phyloP scores from a whole-genome alignment of 1,140 invertebrate species.

The Drosophila triauraria region DNA sequence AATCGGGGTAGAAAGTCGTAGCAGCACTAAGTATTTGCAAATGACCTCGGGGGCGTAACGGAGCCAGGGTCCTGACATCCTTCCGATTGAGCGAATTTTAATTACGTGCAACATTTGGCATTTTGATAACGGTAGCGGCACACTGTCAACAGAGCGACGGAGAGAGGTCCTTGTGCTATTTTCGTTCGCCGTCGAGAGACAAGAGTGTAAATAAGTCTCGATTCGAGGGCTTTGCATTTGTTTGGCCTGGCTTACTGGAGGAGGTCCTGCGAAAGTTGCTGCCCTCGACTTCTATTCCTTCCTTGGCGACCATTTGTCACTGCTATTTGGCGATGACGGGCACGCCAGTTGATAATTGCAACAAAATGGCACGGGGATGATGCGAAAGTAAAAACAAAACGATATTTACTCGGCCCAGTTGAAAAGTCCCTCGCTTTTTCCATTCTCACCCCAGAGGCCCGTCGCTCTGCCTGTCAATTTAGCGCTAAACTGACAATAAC shows the following conservation, averaged over 20 bases:
- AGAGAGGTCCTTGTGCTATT: slow-evolving; percentile 49
- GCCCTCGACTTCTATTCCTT: slow-evolving; percentile 4
- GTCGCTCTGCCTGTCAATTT: slow-evolving; percentile 69
- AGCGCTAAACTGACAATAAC: slow-evolving; percentile 75
- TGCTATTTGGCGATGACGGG: slow-evolving; percentile 49
- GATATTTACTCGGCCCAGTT: slow-evolving; percentile 55
- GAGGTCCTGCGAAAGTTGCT: slow-evolving; percentile 23
- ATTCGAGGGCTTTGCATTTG: slow-evolving; percentile 43
- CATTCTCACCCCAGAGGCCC: neutral
- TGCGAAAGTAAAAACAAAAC: slow-evolving; percentile 61
- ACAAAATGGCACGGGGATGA: slow-evolving; percentile 42
- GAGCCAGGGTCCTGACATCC: slow-evolving; percentile 41
- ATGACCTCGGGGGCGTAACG: slow-evolving; percentile 18
- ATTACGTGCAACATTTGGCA: slow-evolving; percentile 79
- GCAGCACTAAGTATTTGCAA: slow-evolving; percentile 40
- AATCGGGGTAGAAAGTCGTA: slow-evolving; percentile 48
- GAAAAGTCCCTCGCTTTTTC: slow-evolving; percentile 11
- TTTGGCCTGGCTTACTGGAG: slow-evolving; percentile 31
- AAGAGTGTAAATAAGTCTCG: slow-evolving; percentile 56
- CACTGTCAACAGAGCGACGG: slow-evolving; percentile 33
- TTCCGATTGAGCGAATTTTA: slow-evolving; percentile 78
- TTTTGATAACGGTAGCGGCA: slow-evolving; percentile 49
- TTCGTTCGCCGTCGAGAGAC: slow-evolving; percentile 38
- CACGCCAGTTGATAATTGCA: slow-evolving; percentile 63
- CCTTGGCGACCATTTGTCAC: slow-evolving; percentile 30